Base-by-base conservation (phyloP, 2,888 invertebrate genomes). In the Ischnura elegans region DNA sequence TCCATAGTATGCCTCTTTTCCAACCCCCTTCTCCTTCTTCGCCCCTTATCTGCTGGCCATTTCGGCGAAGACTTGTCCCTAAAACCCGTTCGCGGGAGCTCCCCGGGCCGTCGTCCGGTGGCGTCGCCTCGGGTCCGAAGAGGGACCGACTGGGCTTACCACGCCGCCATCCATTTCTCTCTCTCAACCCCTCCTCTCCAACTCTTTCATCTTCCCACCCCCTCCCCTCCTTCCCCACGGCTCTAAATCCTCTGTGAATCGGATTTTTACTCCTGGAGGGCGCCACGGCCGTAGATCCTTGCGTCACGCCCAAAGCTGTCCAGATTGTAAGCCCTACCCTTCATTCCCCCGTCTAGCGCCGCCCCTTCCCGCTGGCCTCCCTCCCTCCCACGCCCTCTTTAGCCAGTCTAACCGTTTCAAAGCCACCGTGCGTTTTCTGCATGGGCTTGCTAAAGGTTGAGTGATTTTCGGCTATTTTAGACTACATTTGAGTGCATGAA, bases 221-320 rank as follows among this genome's bases (percentile, higher is more conserved):
- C 19, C 45, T 2, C 29, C 86, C 45, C 13, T 10, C 86, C 8
- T 8, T n/a, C 13, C 36, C 51, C 43, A 25, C 55, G 43, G n/a
- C 43, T 90, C 90, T 90, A 61, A 90, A 90, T 90, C 90, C 90
- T 90, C 90, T 36, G 43, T 90, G 90, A 66, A 90, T 90, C 90
- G 90, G 90, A 90, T 90, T 90, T 90, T 90, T 90, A 90, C 90
- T 90, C 90, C 90, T 90, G 90, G 61, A 90, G 87, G 87, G 87
- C 87, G 90, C 90, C 90, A 61, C 51, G 90, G 90, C 61, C 90
- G 90, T 90, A 90, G 90, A 90, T 90, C 55, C 90, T 90, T 90
- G 51, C 90, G 90, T 90, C 90, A 90, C 66, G 43, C 61, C 90
- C 90, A 90, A 90, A 90, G 66, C 90, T 90, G 90, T 90, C 90